Percentiles rank a stretch among this genome's conserved stretches.
Evolutionary conservation across 2,113 vertebrate genomes (phyloP).

Genomic region (Campylomormyrus numenius): DNA sequence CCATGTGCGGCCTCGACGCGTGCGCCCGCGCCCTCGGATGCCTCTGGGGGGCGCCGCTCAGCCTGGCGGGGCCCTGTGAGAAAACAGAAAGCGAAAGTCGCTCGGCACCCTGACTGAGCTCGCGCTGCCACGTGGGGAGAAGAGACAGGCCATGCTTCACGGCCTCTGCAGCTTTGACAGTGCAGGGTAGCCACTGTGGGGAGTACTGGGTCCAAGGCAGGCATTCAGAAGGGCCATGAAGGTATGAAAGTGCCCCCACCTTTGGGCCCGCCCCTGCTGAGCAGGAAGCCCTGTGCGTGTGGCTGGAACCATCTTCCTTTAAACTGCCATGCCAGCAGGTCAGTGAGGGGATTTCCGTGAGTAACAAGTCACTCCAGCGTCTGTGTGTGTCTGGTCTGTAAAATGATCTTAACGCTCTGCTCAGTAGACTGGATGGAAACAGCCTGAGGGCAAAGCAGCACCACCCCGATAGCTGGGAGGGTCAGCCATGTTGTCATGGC

Average conservation of each 20-base stretch:
- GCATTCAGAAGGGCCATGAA: background rate
- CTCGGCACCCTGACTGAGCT: background rate
- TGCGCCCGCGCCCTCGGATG: background rate
- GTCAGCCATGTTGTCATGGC: slow-evolving; percentile 68
- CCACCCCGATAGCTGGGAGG: slow-evolving; percentile 73
- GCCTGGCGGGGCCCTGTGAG: background rate
- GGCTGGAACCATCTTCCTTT: slow-evolving; percentile 10
- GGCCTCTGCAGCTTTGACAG: background rate
- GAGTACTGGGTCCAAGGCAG: background rate
- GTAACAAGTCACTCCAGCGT: slow-evolving; percentile 52
- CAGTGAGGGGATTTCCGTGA: slow-evolving; percentile 63
- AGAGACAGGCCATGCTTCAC: background rate
- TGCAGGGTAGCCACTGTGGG: background rate
- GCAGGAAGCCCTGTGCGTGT: background rate
- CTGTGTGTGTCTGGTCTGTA: slow-evolving; percentile 46
- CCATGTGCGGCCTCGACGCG: background rate
- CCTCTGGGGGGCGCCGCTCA: background rate
- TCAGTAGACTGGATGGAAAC: slow-evolving; percentile 76
- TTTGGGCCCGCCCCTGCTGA: background rate
- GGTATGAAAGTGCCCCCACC: background rate
- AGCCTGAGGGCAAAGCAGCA: slow-evolving; percentile 50
- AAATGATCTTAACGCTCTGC: slow-evolving; percentile 74
- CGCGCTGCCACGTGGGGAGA: background rate
- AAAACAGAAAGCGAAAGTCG: slow-evolving; percentile 10
- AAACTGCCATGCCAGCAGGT: background rate